These are phyloP conservation scores for Tympanuchus pallidicinctus DNA, from an alignment of 2,113 vertebrate genomes.

Conservation along the genomic window DNA sequence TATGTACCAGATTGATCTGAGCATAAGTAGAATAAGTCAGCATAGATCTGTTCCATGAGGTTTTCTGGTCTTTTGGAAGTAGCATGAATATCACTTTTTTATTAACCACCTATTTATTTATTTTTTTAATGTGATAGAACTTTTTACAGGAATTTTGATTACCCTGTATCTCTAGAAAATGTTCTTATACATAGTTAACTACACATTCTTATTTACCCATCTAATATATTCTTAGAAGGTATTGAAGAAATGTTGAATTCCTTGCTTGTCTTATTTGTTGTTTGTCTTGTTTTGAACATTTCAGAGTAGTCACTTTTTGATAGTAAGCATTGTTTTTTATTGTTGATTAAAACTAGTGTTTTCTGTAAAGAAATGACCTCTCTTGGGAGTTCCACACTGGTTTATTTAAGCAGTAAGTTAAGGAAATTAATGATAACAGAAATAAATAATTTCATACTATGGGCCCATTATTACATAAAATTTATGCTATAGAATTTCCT, in stretches of 20 bases:
- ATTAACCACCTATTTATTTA: not conserved
- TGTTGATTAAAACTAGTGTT: not conserved
- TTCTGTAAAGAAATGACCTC: not conserved
- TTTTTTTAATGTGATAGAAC: not conserved
- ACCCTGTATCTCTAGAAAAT: not conserved
- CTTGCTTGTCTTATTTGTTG: not conserved
- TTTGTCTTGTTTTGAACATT: not conserved
- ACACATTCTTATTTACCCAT: not conserved
- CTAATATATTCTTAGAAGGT: not conserved
- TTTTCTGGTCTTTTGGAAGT: not conserved
- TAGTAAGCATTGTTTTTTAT: not conserved
- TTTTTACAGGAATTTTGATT: not conserved
- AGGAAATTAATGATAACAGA: not conserved
- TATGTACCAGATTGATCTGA: not conserved
- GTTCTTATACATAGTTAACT: not conserved
- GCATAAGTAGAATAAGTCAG: not conserved
- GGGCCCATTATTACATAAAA: not conserved
- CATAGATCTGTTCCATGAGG: not conserved
- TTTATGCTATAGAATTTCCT: not conserved
- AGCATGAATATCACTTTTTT: not conserved
- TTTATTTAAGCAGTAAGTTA: not conserved
- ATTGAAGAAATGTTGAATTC: not conserved
- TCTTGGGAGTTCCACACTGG: not conserved
- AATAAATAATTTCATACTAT: not conserved
- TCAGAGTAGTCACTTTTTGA: not conserved